A percentile compares a stretch with the other conserved stretches of the same genome.
phyloP scores from a whole-genome alignment of 2,888 invertebrate genomes.

The Troides helena region DNA sequence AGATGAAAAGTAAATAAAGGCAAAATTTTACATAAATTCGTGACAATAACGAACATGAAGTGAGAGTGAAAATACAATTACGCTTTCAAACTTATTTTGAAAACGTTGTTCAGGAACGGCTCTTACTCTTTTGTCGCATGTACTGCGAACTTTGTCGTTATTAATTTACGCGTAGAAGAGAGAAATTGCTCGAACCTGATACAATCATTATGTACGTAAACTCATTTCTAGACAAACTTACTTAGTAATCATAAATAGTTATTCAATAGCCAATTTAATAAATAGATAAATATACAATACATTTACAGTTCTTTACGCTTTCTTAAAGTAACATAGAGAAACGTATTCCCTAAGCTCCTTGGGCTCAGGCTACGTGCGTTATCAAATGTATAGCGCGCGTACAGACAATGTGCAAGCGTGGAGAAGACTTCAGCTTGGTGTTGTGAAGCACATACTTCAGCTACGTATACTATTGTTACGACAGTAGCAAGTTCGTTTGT shows the following conservation, averaged over 20 bases:
- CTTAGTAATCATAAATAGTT: no score
- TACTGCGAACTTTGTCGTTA: background rate
- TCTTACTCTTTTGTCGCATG: conserved; percentile 1
- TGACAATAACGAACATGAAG: conserved; percentile 37
- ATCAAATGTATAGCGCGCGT: background rate
- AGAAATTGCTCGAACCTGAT: no score
- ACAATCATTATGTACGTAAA: no score
- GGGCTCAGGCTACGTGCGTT: background rate
- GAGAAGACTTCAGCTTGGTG: background rate
- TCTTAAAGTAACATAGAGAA: no score
- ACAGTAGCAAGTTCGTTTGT: background rate
- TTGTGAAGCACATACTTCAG: background rate
- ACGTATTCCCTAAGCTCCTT: no score
- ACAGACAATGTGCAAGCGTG: conserved; percentile 1
- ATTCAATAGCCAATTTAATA: no score
- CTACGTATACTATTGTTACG: background rate
- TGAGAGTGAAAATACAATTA: conserved; percentile 43
- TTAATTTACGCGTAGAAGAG: no score
- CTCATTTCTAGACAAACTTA: no score
- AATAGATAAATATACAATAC: no score
- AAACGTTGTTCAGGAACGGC: conserved; percentile 12
- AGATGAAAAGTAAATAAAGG: background rate
- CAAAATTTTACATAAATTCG: conserved; percentile 9
- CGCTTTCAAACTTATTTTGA: conserved; percentile 33
- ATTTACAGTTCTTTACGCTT: no score